phyloP scores from a whole-genome alignment of 2,113 vertebrate species.

The Ascaphus truei region DNA sequence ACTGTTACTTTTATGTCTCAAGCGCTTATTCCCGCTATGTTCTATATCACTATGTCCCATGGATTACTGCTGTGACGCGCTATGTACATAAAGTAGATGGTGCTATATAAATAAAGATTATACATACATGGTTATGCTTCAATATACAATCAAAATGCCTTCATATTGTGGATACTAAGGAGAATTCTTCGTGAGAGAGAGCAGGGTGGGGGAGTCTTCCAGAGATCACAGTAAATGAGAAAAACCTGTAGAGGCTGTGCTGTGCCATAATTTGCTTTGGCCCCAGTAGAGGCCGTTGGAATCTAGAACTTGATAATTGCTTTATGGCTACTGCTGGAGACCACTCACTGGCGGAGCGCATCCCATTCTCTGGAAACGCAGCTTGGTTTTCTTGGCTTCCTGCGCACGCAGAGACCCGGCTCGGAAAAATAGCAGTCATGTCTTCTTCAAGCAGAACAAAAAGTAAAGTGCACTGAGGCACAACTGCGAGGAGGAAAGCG shows the following conservation, averaged over 20 bases:
- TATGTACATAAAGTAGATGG: too few species aligned
- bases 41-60: too few species aligned
- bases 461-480: not conserved
- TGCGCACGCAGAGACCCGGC: not conserved
- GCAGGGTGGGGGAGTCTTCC: not conserved
- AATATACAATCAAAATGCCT: too few species aligned
- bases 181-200: not conserved
- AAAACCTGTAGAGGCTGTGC: not conserved
- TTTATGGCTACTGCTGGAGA: conserved; percentile 19
- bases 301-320: conserved; percentile 5
- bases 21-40: too few species aligned
- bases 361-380: not conserved
- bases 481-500: not conserved
- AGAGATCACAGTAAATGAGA: conserved; percentile 1
- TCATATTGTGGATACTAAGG: too few species aligned
- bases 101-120: too few species aligned
- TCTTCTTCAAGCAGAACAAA: not conserved
- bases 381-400: not conserved
- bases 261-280: not conserved
- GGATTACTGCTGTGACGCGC: too few species aligned
- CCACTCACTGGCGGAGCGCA: not conserved
- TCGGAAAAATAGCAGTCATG: conserved; percentile 9
- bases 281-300: not conserved
- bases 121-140: too few species aligned
- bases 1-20: too few species aligned